These are phyloP conservation scores for Rhinogobio ventralis DNA, from an alignment of 2,797 vertebrate species.

Conservation along the genomic window DNA sequence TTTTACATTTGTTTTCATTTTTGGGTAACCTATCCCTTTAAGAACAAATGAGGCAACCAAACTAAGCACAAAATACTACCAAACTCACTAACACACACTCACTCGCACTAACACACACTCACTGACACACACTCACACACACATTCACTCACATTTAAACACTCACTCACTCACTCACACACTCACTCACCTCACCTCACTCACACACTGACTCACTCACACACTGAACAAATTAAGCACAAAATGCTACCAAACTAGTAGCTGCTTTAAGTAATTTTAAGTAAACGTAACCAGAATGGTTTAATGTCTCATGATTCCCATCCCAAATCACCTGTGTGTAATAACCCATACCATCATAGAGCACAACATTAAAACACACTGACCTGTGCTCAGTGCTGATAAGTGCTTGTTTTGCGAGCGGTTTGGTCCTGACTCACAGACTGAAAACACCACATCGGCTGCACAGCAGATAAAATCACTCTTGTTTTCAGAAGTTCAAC, in stretches of 20 bases:
- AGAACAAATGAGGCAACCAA: neutral
- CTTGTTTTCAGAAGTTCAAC: conserved; percentile 7
- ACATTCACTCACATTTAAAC: too few species aligned
- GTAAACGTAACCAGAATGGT: neutral
- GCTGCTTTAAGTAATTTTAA: neutral
- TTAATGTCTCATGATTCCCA: neutral
- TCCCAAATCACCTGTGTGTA: neutral
- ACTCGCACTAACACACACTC: too few species aligned
- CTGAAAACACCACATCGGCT: conserved; percentile 8
- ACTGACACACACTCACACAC: too few species aligned
- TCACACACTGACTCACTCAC: too few species aligned
- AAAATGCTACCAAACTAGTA: neutral
- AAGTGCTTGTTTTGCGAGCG: neutral
- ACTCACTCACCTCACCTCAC: too few species aligned
- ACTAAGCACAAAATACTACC: too few species aligned
- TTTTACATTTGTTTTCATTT: neutral
- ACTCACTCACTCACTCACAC: too few species aligned
- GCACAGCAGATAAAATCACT: neutral
- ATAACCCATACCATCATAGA: neutral
- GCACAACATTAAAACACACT: neutral
- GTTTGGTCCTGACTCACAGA: neutral
- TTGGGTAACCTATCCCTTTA: neutral
- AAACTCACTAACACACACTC: too few species aligned
- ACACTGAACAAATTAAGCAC: neutral
- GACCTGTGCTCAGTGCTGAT: neutral